Conservation (phyloP, 2,888 invertebrate species). For the Lochmaea capreae region DNA sequence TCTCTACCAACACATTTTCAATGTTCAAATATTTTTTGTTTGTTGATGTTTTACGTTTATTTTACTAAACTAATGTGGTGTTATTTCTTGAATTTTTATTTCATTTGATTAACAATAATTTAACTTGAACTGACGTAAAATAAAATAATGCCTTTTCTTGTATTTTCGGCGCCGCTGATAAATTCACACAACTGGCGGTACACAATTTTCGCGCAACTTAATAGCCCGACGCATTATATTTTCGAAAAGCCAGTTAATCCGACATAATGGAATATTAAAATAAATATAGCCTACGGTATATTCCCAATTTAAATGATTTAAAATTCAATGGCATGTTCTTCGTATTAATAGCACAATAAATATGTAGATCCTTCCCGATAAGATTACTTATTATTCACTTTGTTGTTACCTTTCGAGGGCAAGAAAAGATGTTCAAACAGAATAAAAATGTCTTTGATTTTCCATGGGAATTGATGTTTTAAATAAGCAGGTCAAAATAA, state of each 20-base stretch:
- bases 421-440: constrained; percentile 7
- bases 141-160: too few species aligned
- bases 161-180: neutral
- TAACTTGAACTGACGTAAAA: too few species aligned
- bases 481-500: constrained; percentile 10
- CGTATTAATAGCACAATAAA: constrained; percentile 64
- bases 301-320: constrained; percentile 60
- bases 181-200: constrained; percentile 9
- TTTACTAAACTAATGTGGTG: too few species aligned
- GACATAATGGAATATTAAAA: constrained; percentile 47
- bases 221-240: constrained; percentile 44
- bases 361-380: constrained; percentile 59
- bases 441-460: neutral
- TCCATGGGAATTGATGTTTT: neutral
- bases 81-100: too few species aligned
- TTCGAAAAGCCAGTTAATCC: constrained; percentile 44
- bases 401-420: constrained; percentile 14
- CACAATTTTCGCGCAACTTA: constrained; percentile 33
- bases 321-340: constrained; percentile 63
- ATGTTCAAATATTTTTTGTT: too few species aligned
- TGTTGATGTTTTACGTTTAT: too few species aligned
- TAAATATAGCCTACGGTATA: constrained; percentile 36
- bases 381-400: constrained; percentile 24
- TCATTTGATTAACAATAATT: too few species aligned
- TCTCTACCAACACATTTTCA: too few species aligned